A percentile compares a stretch with the other conserved stretches of the same genome.
Evolutionary conservation across 2,888 invertebrate genomes (phyloP).

Genomic region (Osedax frankpressi): DNA sequence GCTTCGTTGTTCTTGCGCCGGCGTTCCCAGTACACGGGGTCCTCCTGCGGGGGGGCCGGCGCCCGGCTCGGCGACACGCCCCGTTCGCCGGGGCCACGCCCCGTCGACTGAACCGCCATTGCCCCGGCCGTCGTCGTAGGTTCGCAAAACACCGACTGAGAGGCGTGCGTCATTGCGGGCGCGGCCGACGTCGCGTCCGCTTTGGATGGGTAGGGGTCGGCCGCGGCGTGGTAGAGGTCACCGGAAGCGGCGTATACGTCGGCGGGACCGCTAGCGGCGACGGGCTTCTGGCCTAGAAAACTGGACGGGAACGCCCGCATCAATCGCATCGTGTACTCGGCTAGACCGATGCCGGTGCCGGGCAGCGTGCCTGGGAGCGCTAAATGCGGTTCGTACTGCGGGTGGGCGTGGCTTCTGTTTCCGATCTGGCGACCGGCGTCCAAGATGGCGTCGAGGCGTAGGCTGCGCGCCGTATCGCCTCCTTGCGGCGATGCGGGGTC

Average conservation of each 20-base stretch:
- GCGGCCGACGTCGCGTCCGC: neutral
- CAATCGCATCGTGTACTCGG: constrained; percentile 1
- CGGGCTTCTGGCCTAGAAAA: neutral
- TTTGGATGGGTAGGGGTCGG: neutral
- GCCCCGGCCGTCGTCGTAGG: neutral
- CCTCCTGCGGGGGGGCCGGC: constrained; percentile 55
- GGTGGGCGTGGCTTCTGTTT: neutral
- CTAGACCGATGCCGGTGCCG: constrained; percentile 9
- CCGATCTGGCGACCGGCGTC: too few relatives aligned
- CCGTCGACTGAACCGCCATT: neutral
- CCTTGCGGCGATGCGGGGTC: neutral
- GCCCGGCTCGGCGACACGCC: constrained; percentile 34
- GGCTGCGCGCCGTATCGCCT: neutral
- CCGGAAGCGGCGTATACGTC: neutral
- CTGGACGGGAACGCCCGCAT: constrained; percentile 11
- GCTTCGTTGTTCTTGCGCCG: constrained; percentile 83
- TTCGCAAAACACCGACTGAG: neutral
- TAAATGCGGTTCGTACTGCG: constrained; percentile 13
- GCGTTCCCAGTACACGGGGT: constrained; percentile 73
- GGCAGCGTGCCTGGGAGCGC: constrained; percentile 19
- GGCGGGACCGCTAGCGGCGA: too few relatives aligned
- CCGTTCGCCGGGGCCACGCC: neutral
- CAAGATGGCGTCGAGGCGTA: neutral
- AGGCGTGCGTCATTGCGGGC: neutral
- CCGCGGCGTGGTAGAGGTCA: too few relatives aligned